Evolutionary conservation across 2,888 invertebrate genomes (phyloP), one percentile per base, ranked within the genome.

Genomic region (Drosophila greeni): DNA sequence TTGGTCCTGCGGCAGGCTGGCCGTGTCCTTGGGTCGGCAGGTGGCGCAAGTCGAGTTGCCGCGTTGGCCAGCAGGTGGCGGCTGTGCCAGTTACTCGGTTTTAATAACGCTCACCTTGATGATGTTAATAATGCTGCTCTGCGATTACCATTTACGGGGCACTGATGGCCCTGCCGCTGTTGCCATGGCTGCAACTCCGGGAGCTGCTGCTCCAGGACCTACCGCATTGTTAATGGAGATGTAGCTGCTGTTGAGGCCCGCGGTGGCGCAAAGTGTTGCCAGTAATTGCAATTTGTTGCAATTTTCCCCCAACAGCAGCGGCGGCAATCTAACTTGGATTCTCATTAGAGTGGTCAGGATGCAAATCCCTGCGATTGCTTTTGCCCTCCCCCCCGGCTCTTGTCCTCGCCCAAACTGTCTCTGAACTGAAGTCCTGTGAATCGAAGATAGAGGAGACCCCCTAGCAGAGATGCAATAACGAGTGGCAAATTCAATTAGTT

Each of bases 61-160:
- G 9, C 24, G 39, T 20, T 33, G 70, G 49, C 68, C 66, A 67
- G 66, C 66, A 66, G 68, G 68, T 68, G 68, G 55, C 68, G 70
- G 54, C 37, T 20, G 62, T 37, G 18, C 37, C 67, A 40, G 54
- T 62, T 61, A 61, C 65, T 62, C 55, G 55, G 18, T 64, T 69
- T 71, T 69, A 70, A 69, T 69, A 69, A 71, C 51, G 71, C 65
- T 70, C 55, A 49, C 56, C 56, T 70, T 69, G 69, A 69, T 71
- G 71, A 69, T 56, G 69, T 69, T 69, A 69, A 69, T 69, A 71
- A 71, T 71, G 69, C 39, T 69, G 71, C 49, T 68, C 59, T 39
- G 54, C 54, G 69, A 68, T 68, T 68, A 69, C 70, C 67, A 60
- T 53, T 68, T 60, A 42, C 52, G 31, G 60, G 6, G 16, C 24